Base-by-base conservation (phyloP, 2,113 vertebrate genomes). In the Pelmatolapia mariae region DNA sequence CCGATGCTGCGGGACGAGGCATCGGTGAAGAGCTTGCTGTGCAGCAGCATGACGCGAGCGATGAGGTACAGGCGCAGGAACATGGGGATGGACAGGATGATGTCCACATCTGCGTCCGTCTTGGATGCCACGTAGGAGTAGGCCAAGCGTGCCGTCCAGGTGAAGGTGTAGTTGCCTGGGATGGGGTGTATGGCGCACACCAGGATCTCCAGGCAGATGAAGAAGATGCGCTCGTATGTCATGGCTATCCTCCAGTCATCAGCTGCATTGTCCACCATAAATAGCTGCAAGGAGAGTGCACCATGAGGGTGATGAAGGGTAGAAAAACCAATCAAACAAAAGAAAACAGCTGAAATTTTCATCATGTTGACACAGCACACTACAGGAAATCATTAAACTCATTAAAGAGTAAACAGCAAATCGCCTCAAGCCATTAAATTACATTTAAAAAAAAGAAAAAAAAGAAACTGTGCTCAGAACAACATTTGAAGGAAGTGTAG, bases 181-280 rank as follows among this genome's bases (percentile, higher is more conserved):
- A 99, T 99, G 94, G 98, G 98, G 95, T 99, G 98, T 94, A 99
- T 98, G 96, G 98, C 98, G 95, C 98, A 99, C 92, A 99, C 98
- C 89, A 99, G 96, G 96, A 99, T 98, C 97, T 99, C 98, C 97
- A 99, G 96, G 96, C 98, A 99, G 96, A 99, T 98, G 97, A 99
- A 99, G 96, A 99, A 99, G 96, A 99, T 99, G 96, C 98, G 98
- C 95, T 99, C 98, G 52, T 99, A 99, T 91, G 98, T 99, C 98
- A 99, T 99, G 97, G 98, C 98, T 98, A 99, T 99, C 97, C 98
- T 98, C 98, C 98, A 99, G 97, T 99, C 99, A 94, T 99, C 99
- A 50, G 98, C 99, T 90, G 97, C 99, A 84, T 99, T 99, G 98
- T 99, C 99, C 97, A 99, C 98, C 98, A 99, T 99, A 96, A 99